phyloP scores from a whole-genome alignment of 2,113 vertebrate genomes.

The Syrrhaptes paradoxus region DNA sequence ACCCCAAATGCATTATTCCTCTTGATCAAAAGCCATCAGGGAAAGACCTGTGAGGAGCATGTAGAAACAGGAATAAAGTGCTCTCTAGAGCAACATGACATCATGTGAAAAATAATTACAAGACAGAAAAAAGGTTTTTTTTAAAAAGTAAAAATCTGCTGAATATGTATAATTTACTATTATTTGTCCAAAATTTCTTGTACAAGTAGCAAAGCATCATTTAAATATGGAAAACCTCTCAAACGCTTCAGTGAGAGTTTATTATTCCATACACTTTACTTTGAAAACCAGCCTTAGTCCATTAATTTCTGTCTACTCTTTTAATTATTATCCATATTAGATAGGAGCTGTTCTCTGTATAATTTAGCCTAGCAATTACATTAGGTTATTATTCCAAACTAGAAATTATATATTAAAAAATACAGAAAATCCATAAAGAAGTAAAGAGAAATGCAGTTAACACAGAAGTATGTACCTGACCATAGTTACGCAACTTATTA shows the following conservation, averaged over 20 bases:
- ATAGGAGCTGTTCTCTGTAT: background rate
- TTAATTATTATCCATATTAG: background rate
- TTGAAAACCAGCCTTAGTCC: background rate
- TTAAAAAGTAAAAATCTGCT: background rate
- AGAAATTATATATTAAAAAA: background rate
- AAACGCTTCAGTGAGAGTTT: background rate
- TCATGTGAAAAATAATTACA: background rate
- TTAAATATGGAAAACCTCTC: background rate
- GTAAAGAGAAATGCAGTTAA: background rate
- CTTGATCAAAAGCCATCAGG: background rate
- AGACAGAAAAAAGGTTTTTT: background rate
- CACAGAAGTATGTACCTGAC: background rate
- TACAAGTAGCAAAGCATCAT: background rate
- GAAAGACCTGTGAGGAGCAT: background rate
- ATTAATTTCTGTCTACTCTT: background rate
- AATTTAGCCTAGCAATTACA: background rate
- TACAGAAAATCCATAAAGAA: background rate
- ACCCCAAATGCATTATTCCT: background rate
- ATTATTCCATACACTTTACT: background rate
- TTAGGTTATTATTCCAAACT: background rate
- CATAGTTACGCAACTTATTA: background rate
- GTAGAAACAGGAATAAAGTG: background rate
- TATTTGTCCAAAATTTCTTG: background rate
- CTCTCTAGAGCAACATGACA: background rate
- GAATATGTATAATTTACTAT: background rate